A percentile compares a stretch with the other conserved stretches of the same genome.
These are phyloP conservation scores for Liasis olivaceus DNA, from an alignment of 2,797 vertebrate genomes.

Conservation along the genomic window DNA sequence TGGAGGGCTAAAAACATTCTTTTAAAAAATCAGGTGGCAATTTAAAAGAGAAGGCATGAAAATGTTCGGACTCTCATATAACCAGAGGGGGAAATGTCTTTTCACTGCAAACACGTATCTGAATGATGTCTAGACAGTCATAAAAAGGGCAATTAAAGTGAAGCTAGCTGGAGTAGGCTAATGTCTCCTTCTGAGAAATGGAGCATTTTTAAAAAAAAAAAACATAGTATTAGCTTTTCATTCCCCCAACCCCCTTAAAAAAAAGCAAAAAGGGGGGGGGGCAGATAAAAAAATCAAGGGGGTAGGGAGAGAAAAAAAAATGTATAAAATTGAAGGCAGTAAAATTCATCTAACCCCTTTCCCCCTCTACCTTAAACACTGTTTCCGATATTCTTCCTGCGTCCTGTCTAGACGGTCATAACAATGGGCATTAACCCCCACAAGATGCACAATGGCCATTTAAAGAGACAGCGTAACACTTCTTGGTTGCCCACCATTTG, in stretches of 20 bases:
- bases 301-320: neutral
- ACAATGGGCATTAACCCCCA: slow-evolving; percentile 80
- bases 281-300: neutral
- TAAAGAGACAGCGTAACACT: slow-evolving; percentile 73
- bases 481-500: slow-evolving; percentile 74
- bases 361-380: slow-evolving; percentile 37
- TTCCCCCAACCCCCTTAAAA: neutral
- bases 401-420: slow-evolving; percentile 81
- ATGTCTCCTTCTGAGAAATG: slow-evolving; percentile 64
- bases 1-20: slow-evolving; percentile 4
- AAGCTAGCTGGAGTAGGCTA: slow-evolving; percentile 67
- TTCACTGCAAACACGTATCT: slow-evolving; percentile 73
- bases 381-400: slow-evolving; percentile 77
- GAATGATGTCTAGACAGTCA: slow-evolving; percentile 79
- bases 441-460: slow-evolving; percentile 78
- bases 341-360: slow-evolving; percentile 75
- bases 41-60: slow-evolving; percentile 62
- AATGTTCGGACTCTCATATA: slow-evolving; percentile 56
- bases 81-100: slow-evolving; percentile 69
- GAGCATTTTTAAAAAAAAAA: slow-evolving; percentile 57
- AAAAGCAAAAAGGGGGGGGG: neutral
- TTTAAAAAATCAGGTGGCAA: slow-evolving; percentile 13
- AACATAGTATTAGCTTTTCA: slow-evolving; percentile 19
- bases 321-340: slow-evolving; percentile 63
- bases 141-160: slow-evolving; percentile 78